Evolutionary conservation across 2,888 invertebrate genomes (phyloP).

Genomic region (Drosophila suboccidentalis): DNA sequence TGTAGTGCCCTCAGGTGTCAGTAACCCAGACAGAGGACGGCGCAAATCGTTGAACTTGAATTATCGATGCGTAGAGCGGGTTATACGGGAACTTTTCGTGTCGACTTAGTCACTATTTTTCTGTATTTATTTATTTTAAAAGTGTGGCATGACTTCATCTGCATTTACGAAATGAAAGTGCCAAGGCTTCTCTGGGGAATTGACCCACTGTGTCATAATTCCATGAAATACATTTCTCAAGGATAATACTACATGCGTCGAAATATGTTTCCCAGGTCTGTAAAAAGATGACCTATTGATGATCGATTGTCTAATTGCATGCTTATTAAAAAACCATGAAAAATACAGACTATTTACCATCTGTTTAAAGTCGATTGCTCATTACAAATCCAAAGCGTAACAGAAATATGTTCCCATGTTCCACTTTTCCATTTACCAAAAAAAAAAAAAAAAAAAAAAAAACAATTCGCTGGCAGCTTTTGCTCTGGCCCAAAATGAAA

Average conservation of each 20-base stretch:
- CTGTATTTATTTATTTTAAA: conserved; percentile 31
- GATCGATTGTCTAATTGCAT: conserved; percentile 38
- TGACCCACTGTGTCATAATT: conserved; percentile 25
- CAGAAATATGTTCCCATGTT: conserved; percentile 63
- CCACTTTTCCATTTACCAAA: conserved; percentile 70
- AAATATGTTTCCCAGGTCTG: conserved; percentile 25
- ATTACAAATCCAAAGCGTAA: conserved; percentile 48
- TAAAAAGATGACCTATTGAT: conserved; percentile 22
- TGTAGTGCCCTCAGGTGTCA: conserved; percentile 64
- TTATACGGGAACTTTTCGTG: conserved; percentile 19
- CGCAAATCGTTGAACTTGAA: conserved; percentile 73
- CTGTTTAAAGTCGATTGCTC: conserved; percentile 23
- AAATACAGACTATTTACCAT: conserved; percentile 30
- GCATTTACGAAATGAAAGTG: conserved; percentile 52
- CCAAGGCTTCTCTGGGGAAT: conserved; percentile 43
- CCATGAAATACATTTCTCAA: conserved; percentile 29
- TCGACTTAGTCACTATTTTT: conserved; percentile 61
- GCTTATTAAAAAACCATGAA: conserved; percentile 36
- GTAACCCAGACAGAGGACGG: conserved; percentile 70
- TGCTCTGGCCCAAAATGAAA: conserved; percentile 45
- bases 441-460: conserved; percentile 48
- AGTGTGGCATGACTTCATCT: conserved; percentile 72
- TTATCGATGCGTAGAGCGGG: conserved; percentile 45
- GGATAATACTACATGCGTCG: conserved; percentile 21
- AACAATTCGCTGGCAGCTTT: conserved; percentile 29